phyloP scores from a whole-genome alignment of 1,140 invertebrate genomes.

The Phthorimaea operculella region DNA sequence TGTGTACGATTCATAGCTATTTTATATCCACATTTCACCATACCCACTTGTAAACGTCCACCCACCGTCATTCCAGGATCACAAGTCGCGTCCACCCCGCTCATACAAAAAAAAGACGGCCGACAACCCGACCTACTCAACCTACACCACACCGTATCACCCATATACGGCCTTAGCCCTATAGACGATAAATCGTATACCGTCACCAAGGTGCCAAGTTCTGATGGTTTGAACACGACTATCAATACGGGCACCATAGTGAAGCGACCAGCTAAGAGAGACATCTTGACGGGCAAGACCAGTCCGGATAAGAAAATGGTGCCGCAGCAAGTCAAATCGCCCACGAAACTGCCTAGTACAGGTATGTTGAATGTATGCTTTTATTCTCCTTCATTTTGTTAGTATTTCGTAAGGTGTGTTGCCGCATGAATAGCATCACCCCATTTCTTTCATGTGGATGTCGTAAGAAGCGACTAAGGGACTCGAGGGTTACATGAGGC shows the following conservation, averaged over 20 bases:
- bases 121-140: conserved; percentile 39
- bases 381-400: no score
- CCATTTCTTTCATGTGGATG: no score
- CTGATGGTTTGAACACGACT: conserved; percentile 30
- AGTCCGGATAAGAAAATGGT: conserved; percentile 43
- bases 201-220: conserved; percentile 24
- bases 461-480: no score
- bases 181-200: conserved; percentile 46
- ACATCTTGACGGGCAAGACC: conserved; percentile 36
- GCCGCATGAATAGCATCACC: no score
- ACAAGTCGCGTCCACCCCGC: conserved; percentile 49
- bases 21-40: no score
- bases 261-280: conserved; percentile 43
- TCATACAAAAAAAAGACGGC: conserved; percentile 29
- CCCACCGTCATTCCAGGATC: conserved; percentile 22
- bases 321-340: conserved; percentile 12
- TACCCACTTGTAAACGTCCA: no score
- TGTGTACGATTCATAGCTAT: no score
- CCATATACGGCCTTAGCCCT: conserved; percentile 49
- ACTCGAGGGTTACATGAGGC: no score
- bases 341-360: not conserved
- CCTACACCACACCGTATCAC: conserved; percentile 50
- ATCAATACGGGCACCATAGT: conserved; percentile 47
- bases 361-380: not conserved
- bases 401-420: no score